These are phyloP conservation scores for Helicolenus hilgendorfi DNA, from an alignment of 2,797 vertebrate species.

Conservation along the genomic window DNA sequence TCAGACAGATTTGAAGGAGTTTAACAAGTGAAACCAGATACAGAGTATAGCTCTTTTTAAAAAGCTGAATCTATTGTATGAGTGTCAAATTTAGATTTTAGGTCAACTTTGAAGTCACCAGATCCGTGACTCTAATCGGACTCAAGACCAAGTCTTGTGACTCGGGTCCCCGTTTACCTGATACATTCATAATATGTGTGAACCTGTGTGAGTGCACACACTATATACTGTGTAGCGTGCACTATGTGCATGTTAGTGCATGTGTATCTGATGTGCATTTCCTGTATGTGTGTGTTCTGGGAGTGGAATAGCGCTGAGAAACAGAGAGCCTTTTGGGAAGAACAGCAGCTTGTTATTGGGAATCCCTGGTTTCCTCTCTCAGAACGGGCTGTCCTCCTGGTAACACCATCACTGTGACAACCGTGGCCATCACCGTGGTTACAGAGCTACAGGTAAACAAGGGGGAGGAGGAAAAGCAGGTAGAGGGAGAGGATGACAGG, in stretches of 20 bases:
- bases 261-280: slow-evolving; percentile 7
- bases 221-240: background rate
- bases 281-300: slow-evolving; percentile 31
- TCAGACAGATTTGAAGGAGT: background rate
- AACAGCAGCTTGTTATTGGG: slow-evolving; percentile 80
- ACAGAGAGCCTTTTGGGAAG: slow-evolving; percentile 74
- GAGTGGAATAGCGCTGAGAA: slow-evolving; percentile 36
- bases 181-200: background rate
- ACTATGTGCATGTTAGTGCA: background rate
- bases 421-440: slow-evolving; percentile 61
- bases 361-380: slow-evolving; percentile 81
- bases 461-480: slow-evolving; percentile 29
- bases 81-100: background rate
- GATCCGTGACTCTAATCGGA: background rate
- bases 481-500: background rate
- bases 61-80: background rate
- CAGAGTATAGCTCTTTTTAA: background rate
- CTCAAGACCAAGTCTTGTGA: background rate
- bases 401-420: slow-evolving; percentile 81
- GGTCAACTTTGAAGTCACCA: background rate
- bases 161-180: background rate
- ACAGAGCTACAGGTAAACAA: slow-evolving; percentile 82
- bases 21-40: background rate
- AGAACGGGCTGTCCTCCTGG: slow-evolving; percentile 81
- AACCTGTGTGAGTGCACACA: background rate